Evolutionary conservation across 2,888 invertebrate species (phyloP), one percentile per base, ranked within the genome.

Genomic region (Tiphia femorata): DNA sequence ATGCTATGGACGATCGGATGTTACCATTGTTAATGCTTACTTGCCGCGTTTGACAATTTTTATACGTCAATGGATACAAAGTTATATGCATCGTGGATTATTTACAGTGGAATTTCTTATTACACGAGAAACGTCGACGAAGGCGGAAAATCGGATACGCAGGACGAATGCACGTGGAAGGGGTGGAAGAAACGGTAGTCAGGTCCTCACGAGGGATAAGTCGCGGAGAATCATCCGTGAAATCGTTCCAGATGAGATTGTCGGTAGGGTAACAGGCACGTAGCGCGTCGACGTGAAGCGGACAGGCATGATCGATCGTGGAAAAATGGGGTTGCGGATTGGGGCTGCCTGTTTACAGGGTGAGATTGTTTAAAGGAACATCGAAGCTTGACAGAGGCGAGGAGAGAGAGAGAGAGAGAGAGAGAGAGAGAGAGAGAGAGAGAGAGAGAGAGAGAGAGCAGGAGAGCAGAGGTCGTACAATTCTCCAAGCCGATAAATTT

Each of bases 251-350:
- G 16, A 43, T 21, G 43, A 27, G 49, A 53, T n/a, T 47, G 57
- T 54, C 37, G 41, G 51, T 38, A 47, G 47, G 23, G 48, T 49
- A 57, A 57, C 60, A 50, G 44, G 23, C 52, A 38, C 61, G 50
- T 27, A 49, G 43, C 40, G 58, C 58, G 50, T 51, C 51, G 57
- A 37, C 49, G 53, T 50, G 48, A 58, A n/a, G n/a, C n/a, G n/a
- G 44, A 48, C 54, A 43, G 55, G 43, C 58, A 33, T 63, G 58
- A 69, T 69, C 66, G 64, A 66, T 66, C 55, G 57, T 44, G 49
- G 41, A 46, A 50, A 42, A 50, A 57, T 29, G 35, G n/a, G n/a
- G n/a, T n/a, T n/a, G n/a, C n/a, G n/a, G n/a, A n/a, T n/a, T n/a
- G n/a, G n/a, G 44, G 47, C 35, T 54, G 41, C 43, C 51, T 58